Conservation (phyloP, 2,888 invertebrate genomes). For the Caenorhabditis drosophilae region DNA sequence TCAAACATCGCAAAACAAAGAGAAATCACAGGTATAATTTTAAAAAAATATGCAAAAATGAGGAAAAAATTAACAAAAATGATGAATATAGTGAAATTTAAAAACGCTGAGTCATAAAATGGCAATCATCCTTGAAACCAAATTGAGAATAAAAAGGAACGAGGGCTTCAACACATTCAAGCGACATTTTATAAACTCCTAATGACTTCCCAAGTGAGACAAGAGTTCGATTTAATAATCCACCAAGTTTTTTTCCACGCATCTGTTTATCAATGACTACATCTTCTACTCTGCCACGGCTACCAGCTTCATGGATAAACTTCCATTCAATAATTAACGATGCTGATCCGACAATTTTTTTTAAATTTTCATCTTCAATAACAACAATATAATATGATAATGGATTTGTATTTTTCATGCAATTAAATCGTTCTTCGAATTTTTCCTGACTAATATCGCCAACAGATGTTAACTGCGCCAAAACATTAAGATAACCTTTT, state of each 20-base stretch:
- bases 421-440: conserved; percentile 76
- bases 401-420: conserved; percentile 80
- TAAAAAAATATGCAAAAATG: not conserved
- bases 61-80: conserved; percentile 1
- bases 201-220: conserved; percentile 44
- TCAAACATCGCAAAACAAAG: conserved; percentile 11
- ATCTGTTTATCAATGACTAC: conserved; percentile 43
- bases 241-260: conserved; percentile 79
- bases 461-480: conserved; percentile 63
- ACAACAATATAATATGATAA: conserved; percentile 87
- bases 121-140: conserved; percentile 62
- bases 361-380: conserved; percentile 81
- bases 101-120: conserved; percentile 64
- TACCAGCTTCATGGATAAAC: conserved; percentile 80
- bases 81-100: conserved; percentile 2
- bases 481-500: conserved; percentile 58
- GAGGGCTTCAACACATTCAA: conserved; percentile 68
- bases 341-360: conserved; percentile 79
- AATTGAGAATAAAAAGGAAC: conserved; percentile 67
- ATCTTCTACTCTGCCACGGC: conserved; percentile 56
- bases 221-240: conserved; percentile 71
- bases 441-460: conserved; percentile 50
- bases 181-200: conserved; percentile 68
- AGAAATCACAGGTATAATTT: not conserved
- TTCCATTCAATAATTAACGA: conserved; percentile 90